Base-by-base conservation (phyloP, 2,797 vertebrate species). In the Varecia variegata region DNA sequence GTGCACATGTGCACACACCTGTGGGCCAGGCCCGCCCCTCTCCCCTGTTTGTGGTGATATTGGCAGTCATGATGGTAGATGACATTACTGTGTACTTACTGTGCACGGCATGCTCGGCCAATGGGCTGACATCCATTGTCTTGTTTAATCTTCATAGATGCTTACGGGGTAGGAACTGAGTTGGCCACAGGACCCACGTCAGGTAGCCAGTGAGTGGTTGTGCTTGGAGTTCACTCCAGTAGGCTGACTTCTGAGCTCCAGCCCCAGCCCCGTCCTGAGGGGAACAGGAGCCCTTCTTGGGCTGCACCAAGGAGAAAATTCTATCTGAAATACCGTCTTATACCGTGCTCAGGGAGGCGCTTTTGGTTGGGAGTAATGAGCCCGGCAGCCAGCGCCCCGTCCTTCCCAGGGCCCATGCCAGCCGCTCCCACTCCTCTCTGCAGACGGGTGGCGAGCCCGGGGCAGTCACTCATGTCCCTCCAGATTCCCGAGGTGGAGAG, bases 331-430 rank as follows among this genome's bases (percentile, higher is more conserved):
- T 40, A 13, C 10, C 35, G 7, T n/a, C 4, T 43, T 52, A 5
- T 4, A 20, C 79, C 38, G 43, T 27, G 25, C 18, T 35, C 7
- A 7, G n/a, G 11, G 27, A 82, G 43, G 1, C 21, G 35, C 77
- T 83, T 50, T n/a, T 38, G 4, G 20, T 38, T 14, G 8, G 8
- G 14, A 60, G 30, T 45, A 5, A 21, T 27, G 17, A 17, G 5
- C 5, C 45, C 5, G 54, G 54, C 8, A 52, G 43, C 65, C 1
- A 1, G 12, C 1, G 0, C 10, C 43, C 13, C 10, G 10, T 17
- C 27, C 2, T 20, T 27, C 8, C 70, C 5, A 5, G 11, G 0
- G 1, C 27, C 5, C 17, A 2, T 2, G 1, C 38, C 4, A 1
- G 67, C 71, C 0, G 3, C 1, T 1, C 35, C 15, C n/a, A 4